A percentile compares a stretch with the other conserved stretches of the same genome.
Conservation (phyloP, 2,888 invertebrate species). For the Adelphocoris suturalis region DNA sequence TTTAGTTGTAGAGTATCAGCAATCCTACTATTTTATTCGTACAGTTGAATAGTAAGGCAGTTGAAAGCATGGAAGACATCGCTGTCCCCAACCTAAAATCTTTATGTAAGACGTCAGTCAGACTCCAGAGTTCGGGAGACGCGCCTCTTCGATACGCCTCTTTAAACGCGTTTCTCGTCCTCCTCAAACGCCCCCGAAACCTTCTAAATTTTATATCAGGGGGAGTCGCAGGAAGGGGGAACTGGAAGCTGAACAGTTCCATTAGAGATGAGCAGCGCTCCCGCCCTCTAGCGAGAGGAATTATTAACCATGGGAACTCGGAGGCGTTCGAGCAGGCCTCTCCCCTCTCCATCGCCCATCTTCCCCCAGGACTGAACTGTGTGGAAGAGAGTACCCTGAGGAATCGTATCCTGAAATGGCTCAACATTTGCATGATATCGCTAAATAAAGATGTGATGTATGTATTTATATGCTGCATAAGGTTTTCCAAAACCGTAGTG, state of each 20-base stretch:
- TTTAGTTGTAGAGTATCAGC: too few relatives aligned
- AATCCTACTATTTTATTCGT: too few relatives aligned
- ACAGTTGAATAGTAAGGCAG: not conserved
- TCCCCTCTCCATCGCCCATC: not conserved
- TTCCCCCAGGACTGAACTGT: too few relatives aligned
- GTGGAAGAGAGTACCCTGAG: too few relatives aligned
- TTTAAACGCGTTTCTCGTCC: constrained; percentile 44
- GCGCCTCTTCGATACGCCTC: constrained; percentile 28
- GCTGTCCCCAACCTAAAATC: constrained; percentile 7
- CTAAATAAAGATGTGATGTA: too few relatives aligned
- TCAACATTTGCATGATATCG: too few relatives aligned
- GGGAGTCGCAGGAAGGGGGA: constrained; percentile 50
- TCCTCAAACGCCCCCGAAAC: constrained; percentile 22
- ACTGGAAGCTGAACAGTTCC: constrained; percentile 69
- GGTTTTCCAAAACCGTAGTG: too few relatives aligned
- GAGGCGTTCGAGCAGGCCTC: not conserved
- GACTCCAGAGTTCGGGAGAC: constrained; percentile 6
- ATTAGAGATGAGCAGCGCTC: constrained; percentile 65
- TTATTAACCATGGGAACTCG: constrained; percentile 61
- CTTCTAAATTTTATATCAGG: constrained; percentile 59
- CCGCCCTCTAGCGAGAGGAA: constrained; percentile 46
- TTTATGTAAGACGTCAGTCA: constrained; percentile 38
- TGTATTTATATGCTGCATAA: too few relatives aligned
- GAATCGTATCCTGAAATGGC: too few relatives aligned
- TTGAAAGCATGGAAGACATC: not conserved